A percentile compares a stretch with the other conserved stretches of the same genome.
Conservation (phyloP, 2,797 vertebrate genomes). For the Spheniscus humboldti region DNA sequence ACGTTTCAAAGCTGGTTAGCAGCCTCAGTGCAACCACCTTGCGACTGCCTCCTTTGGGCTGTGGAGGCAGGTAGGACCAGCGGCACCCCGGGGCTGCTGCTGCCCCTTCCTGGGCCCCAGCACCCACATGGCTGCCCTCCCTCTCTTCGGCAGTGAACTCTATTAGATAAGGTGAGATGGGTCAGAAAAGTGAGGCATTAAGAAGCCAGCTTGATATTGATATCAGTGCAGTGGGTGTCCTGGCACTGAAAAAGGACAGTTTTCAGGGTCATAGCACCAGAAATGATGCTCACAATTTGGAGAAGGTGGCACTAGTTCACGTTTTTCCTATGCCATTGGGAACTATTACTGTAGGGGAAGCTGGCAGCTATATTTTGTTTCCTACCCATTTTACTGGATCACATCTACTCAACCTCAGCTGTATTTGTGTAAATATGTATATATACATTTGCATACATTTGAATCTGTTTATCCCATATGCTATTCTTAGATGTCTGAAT, state of each 20-base stretch:
- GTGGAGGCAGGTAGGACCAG: not conserved
- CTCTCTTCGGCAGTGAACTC: not conserved
- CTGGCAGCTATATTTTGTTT: constrained; percentile 5
- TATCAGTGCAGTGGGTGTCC: not conserved
- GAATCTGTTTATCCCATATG: not conserved
- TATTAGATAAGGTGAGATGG: not conserved
- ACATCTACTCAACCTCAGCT: not conserved
- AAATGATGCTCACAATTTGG: not conserved
- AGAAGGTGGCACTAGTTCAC: not conserved
- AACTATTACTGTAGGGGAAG: not conserved
- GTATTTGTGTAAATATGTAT: constrained; percentile 15
- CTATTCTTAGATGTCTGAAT: constrained; percentile 3
- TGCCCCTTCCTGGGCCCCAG: not conserved
- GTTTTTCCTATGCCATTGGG: not conserved
- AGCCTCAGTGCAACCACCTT: not conserved
- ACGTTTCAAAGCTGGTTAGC: not conserved
- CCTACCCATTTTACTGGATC: not conserved
- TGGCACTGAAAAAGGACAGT: not conserved
- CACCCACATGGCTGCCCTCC: not conserved
- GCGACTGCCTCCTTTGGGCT: not conserved
- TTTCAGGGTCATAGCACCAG: not conserved
- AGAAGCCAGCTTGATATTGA: not conserved
- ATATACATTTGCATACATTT: constrained; percentile 26
- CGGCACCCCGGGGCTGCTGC: not conserved
- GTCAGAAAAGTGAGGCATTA: not conserved